Base-by-base conservation (phyloP, 1,140 invertebrate species). In the Drosophila kohkoa region DNA sequence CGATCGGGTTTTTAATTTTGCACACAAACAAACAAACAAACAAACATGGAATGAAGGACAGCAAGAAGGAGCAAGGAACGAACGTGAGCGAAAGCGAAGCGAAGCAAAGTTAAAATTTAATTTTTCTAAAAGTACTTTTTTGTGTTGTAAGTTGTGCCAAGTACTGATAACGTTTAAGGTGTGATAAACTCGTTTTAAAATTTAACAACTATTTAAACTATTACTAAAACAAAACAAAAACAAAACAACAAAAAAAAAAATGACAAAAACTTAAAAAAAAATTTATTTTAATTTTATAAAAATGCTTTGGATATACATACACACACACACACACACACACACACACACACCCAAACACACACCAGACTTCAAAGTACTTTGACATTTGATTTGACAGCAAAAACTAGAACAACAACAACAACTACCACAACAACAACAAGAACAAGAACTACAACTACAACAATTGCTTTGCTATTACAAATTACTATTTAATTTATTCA, bases 91-190 rank as follows among this genome's bases (percentile, higher is more conserved):
- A 54, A 7, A 32, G 35, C n/a, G 65, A 51, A 55, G 28, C 38
- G 65, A 51, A 55, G 28, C 38, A 59, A 71, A 66, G 77, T 74
- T 81, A 66, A 68, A 81, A 66, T 80, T 77, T 49, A 75, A 83
- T 65, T 80, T 60, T 62, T 67, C 58, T 72, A 72, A 81, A 73
- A 89, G 81, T 81, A 89, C 85, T 89, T 89, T 85, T 89, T 90
- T 90, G 74, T 91, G 89, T 91, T 89, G 83, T 91, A 83, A 91
- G 85, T 87, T 86, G 85, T 91, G 89, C 89, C 89, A 91, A 91
- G 89, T 91, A 91, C 90, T 91, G 90, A 91, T 90, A 85, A 91
- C 90, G 82, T 87, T 91, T 90, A 91, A 91, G 86, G 82, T 91
- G 90, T 87, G 85, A 87, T 89, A 87, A 87, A 82, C 75, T 91